These are phyloP conservation scores for Anniella stebbinsi DNA, from an alignment of 2,797 vertebrate species.

Conservation along the genomic window DNA sequence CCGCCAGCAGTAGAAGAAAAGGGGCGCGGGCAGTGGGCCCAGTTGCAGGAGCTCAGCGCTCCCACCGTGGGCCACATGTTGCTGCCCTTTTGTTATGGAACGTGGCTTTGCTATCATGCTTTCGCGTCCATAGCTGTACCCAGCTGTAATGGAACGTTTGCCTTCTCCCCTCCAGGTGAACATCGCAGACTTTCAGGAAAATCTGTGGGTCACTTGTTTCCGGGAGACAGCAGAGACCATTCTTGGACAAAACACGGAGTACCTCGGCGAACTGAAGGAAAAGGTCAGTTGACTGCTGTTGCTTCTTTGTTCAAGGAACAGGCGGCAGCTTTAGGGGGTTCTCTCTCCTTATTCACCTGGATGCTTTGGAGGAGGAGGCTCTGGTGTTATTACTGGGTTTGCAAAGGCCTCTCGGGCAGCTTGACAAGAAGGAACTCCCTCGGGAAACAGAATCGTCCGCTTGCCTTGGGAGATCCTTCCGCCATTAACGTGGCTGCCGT, in stretches of 20 bases:
- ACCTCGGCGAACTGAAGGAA: constrained; percentile 94
- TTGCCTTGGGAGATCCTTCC: background rate
- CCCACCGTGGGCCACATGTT: no score
- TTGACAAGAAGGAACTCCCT: background rate
- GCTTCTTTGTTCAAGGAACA: background rate
- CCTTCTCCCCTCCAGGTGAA: constrained; percentile 83
- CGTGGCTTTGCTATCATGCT: no score
- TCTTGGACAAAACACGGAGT: constrained; percentile 90
- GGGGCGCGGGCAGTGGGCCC: background rate
- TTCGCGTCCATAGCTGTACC: no score
- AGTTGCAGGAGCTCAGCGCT: no score
- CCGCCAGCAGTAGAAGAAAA: background rate
- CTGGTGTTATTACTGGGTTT: background rate
- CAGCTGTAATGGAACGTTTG: background rate
- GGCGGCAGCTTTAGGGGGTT: constrained; percentile 2
- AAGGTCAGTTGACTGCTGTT: constrained; percentile 80
- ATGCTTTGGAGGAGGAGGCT: background rate
- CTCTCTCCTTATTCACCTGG: background rate
- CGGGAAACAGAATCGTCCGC: background rate
- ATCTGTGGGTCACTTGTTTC: constrained; percentile 98
- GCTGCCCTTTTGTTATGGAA: no score
- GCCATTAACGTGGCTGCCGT: background rate
- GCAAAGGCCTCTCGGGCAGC: background rate
- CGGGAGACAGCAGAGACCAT: constrained; percentile 94
- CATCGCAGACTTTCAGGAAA: constrained; percentile 92